These are phyloP conservation scores for Meriones unguiculatus DNA, from an alignment of 2,113 vertebrate genomes.

Conservation along the genomic window DNA sequence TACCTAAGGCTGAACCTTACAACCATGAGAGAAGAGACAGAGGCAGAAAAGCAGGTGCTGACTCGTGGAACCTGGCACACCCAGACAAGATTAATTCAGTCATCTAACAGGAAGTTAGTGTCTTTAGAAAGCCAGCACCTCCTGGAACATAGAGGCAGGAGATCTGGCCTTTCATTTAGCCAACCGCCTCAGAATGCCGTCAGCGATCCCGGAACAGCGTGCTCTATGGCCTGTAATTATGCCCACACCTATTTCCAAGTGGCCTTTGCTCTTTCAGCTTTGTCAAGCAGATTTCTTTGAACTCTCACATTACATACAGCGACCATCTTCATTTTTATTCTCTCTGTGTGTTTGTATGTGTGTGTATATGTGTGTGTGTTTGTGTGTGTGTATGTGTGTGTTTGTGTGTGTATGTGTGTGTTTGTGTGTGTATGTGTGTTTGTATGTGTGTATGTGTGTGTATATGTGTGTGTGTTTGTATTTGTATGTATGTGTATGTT, in stretches of 20 bases:
- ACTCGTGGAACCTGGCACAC: rapidly evolving
- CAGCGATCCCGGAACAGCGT: rapidly evolving
- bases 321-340: background rate
- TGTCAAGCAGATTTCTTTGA: background rate
- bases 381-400: background rate
- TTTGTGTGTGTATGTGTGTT: background rate
- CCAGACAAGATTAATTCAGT: background rate
- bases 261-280: background rate
- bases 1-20: background rate
- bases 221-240: background rate
- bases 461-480: background rate
- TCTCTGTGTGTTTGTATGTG: background rate
- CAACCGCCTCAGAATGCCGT: background rate
- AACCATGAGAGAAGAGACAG: background rate
- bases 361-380: background rate
- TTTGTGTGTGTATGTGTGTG: background rate
- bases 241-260: background rate
- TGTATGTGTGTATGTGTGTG: background rate
- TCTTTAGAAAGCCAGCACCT: background rate
- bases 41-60: background rate
- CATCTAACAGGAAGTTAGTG: too few relatives aligned
- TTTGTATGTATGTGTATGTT: background rate
- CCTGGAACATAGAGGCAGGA: background rate
- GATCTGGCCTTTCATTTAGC: background rate
- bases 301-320: background rate